phyloP scores from a whole-genome alignment of 2,113 vertebrate genomes.

The Xiphophorus couchianus region DNA sequence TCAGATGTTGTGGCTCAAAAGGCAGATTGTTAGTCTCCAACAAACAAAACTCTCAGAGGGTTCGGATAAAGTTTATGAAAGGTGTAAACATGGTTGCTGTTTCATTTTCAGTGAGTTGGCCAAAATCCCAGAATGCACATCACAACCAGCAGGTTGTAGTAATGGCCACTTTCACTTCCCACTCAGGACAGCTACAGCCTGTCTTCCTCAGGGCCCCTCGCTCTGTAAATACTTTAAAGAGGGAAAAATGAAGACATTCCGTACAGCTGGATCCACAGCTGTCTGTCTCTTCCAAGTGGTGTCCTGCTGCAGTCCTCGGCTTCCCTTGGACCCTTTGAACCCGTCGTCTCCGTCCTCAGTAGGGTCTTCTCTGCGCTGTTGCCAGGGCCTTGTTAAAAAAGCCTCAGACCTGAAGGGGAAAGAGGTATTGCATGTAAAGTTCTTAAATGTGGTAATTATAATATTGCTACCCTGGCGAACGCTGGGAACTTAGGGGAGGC shows the following conservation, averaged over 20 bases:
- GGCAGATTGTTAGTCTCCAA: slow-evolving; percentile 6
- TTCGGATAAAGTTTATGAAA: slow-evolving; percentile 23
- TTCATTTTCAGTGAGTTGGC: slow-evolving; percentile 34
- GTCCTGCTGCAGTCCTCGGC: slow-evolving; percentile 23
- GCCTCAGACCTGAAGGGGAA: slow-evolving; percentile 52
- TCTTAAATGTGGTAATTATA: slow-evolving; percentile 65
- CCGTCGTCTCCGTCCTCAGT: slow-evolving; percentile 50
- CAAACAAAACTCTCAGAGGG: slow-evolving; percentile 14
- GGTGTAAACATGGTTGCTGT: slow-evolving; percentile 26
- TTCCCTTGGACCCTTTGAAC: slow-evolving; percentile 38
- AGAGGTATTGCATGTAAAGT: slow-evolving; percentile 76
- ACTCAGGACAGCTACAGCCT: slow-evolving; percentile 22
- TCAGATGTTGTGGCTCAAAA: slow-evolving; percentile 36
- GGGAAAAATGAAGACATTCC: slow-evolving; percentile 24
- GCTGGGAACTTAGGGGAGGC: slow-evolving; percentile 63
- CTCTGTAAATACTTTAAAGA: slow-evolving; percentile 59
- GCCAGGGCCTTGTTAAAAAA: slow-evolving; percentile 64
- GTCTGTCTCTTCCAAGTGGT: slow-evolving; percentile 9
- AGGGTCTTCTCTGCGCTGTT: slow-evolving; percentile 51
- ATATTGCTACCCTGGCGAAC: slow-evolving; percentile 58
- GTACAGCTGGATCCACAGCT: slow-evolving; percentile 47
- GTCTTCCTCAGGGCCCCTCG: slow-evolving; percentile 25
- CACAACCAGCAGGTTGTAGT: slow-evolving; percentile 37
- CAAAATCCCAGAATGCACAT: slow-evolving; percentile 18
- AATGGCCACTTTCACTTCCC: slow-evolving; percentile 51